A percentile compares a stretch with the other conserved stretches of the same genome.
phyloP scores from a whole-genome alignment of 2,888 invertebrate species.

The Drosophila fulvimacula region DNA sequence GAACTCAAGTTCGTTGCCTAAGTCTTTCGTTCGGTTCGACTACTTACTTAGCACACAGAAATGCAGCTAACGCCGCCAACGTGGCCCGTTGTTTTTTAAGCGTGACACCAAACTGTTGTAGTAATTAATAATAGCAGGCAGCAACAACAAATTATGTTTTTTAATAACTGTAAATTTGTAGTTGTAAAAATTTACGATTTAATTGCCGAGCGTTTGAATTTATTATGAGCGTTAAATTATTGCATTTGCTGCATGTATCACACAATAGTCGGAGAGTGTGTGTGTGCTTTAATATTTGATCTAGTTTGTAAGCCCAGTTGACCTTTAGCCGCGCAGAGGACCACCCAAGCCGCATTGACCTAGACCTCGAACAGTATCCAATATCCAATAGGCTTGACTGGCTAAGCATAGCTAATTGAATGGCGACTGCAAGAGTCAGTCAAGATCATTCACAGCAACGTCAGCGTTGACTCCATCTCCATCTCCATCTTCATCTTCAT shows the following conservation, averaged over 20 bases:
- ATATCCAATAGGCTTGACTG: slow-evolving; percentile 17
- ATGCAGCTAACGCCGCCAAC: slow-evolving; percentile 39
- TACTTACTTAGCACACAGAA: slow-evolving; percentile 52
- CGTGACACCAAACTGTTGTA: slow-evolving; percentile 79
- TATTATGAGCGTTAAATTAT: slow-evolving; percentile 74
- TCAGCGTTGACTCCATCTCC: slow-evolving; percentile 25
- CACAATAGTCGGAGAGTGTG: not conserved
- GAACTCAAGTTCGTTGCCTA: slow-evolving; percentile 78
- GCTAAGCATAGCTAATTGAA: slow-evolving; percentile 46
- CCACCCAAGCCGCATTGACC: slow-evolving; percentile 56
- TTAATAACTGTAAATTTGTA: slow-evolving; percentile 81
- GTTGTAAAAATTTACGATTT: slow-evolving; percentile 81
- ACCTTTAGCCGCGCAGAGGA: slow-evolving; percentile 42
- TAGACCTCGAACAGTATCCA: slow-evolving; percentile 49
- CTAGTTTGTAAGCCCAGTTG: slow-evolving; percentile 33
- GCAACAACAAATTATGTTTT: slow-evolving; percentile 79
- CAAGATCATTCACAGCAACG: slow-evolving; percentile 42
- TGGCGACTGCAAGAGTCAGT: slow-evolving; percentile 45
- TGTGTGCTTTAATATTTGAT: slow-evolving; percentile 12
- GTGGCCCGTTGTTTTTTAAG: slow-evolving; percentile 53
- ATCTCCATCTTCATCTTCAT: slow-evolving; percentile 18
- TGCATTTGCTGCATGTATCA: slow-evolving; percentile 42
- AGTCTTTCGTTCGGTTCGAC: slow-evolving; percentile 76
- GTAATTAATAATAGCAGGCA: slow-evolving; percentile 76
- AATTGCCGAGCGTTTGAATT: slow-evolving; percentile 75